phyloP scores from a whole-genome alignment of 2,113 vertebrate species.

The Arvicanthis niloticus region DNA sequence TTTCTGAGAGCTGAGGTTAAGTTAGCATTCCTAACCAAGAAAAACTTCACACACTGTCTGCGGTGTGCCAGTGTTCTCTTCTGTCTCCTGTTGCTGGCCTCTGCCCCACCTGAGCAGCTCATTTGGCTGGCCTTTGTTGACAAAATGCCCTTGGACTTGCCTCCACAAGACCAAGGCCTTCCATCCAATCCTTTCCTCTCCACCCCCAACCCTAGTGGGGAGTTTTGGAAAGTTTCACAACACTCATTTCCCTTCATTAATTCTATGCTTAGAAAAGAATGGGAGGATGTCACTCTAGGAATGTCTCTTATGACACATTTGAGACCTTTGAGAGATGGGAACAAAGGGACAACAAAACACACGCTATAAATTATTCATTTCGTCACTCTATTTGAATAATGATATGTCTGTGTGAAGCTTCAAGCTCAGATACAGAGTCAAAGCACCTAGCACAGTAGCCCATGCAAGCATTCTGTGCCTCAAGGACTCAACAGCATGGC shows the following conservation, averaged over 20 bases:
- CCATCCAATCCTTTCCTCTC: neutral
- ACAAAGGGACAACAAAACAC: neutral
- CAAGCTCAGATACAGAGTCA: neutral
- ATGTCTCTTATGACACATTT: neutral
- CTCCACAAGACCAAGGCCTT: conserved; percentile 34
- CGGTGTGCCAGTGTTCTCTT: conserved; percentile 61
- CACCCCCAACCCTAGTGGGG: neutral
- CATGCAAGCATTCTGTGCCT: accelerated
- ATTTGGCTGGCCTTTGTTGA: conserved; percentile 62
- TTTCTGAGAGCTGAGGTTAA: conserved; percentile 74
- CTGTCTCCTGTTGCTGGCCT: conserved; percentile 69
- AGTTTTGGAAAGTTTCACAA: neutral
- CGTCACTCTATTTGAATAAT: neutral
- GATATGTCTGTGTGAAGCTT: neutral
- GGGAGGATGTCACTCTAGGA: neutral
- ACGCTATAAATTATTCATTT: neutral
- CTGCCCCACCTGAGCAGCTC: neutral
- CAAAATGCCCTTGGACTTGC: conserved; percentile 50
- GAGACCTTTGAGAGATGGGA: neutral
- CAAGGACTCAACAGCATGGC: neutral
- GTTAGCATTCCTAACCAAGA: conserved; percentile 76
- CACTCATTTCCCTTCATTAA: neutral
- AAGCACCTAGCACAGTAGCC: neutral
- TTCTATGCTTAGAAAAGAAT: neutral
- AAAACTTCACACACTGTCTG: conserved; percentile 74